Evolutionary conservation across 2,797 vertebrate genomes (phyloP), one percentile per base, ranked within the genome.

Genomic region (Phyllotis vaccarum): DNA sequence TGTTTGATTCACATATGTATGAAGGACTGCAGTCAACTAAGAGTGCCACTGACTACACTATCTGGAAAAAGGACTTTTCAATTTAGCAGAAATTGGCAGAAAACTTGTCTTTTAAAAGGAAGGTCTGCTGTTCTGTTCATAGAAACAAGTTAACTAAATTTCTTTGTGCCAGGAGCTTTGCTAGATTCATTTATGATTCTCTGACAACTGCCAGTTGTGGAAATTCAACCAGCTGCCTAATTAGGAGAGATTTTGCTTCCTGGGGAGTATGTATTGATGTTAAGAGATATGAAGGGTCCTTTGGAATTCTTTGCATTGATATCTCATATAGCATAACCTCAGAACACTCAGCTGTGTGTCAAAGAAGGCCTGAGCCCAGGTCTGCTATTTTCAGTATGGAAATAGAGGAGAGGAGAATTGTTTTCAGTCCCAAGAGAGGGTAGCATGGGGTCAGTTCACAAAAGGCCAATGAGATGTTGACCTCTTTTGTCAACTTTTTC

Each of bases 401-500:
- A 88, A 91, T 3, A 90, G 70, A 58, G 66, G 91, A 58, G 83
- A 76, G 4, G 31, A 94, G 56, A 58, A 0, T 29, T 0, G 19
- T 56, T 89, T 96, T 90, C 29, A 17, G 40, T 81, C 93, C 8
- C 64, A 12, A 46, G 80, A 46, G 95, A 86, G 3, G 82, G 40
- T 66, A 62, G 58, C 82, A 80, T 97, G 94, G 72, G 22, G 0
- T 82, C 83, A 87, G 93, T 96, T 95, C 83, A 96, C 27, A 40
- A 88, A 96, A 95, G 62, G 96, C 82, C 87, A 96, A 78, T 31
- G 81, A 96, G 94, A 96, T 43, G 2, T 94, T 96, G 93, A 64
- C 85, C n/a, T 97, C n/a, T 92, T 90, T 54, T 87, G 96, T 96
- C 58, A 96, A 75, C 93, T 96, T 98, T 96, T 21, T 68, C 81